A percentile compares a stretch with the other conserved stretches of the same genome.
phyloP scores from a whole-genome alignment of 2,113 vertebrate species.

The Passer montanus region DNA sequence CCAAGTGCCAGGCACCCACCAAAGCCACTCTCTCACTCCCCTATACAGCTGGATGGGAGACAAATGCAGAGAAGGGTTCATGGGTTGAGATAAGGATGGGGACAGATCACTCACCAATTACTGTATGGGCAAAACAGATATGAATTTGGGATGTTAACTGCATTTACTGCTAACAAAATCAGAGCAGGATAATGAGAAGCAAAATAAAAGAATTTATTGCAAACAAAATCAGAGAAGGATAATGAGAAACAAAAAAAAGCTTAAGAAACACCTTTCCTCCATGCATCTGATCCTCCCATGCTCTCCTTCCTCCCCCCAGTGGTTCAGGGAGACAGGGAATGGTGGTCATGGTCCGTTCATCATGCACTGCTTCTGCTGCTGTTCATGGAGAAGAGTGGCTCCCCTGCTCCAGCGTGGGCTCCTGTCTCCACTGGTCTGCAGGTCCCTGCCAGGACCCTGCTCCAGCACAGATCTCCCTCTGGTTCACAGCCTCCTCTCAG shows the following conservation, averaged over 20 bases:
- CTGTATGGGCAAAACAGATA: background rate
- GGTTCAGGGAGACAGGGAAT: background rate
- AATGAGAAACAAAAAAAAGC: background rate
- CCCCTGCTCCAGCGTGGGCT: accelerated
- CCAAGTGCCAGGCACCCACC: background rate
- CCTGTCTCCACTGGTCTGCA: background rate
- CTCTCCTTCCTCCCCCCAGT: background rate
- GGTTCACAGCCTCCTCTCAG: background rate
- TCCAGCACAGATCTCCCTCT: accelerated
- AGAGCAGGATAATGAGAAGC: background rate
- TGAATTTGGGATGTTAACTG: background rate
- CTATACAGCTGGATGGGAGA: background rate
- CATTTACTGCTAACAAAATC: background rate
- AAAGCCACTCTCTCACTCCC: background rate
- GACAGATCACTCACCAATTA: background rate
- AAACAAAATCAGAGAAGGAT: background rate
- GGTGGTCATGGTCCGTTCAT: background rate
- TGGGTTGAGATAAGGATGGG: background rate
- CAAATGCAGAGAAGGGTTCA: background rate
- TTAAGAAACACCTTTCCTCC: background rate
- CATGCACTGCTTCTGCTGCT: accelerated
- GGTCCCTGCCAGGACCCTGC: background rate
- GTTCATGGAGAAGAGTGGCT: background rate
- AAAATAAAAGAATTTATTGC: too few relatives aligned
- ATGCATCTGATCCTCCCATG: accelerated